Percentiles rank a stretch among this genome's conserved stretches.
These are phyloP conservation scores for Pyxicephalus adspersus DNA, from an alignment of 2,113 vertebrate genomes.

Conservation along the genomic window DNA sequence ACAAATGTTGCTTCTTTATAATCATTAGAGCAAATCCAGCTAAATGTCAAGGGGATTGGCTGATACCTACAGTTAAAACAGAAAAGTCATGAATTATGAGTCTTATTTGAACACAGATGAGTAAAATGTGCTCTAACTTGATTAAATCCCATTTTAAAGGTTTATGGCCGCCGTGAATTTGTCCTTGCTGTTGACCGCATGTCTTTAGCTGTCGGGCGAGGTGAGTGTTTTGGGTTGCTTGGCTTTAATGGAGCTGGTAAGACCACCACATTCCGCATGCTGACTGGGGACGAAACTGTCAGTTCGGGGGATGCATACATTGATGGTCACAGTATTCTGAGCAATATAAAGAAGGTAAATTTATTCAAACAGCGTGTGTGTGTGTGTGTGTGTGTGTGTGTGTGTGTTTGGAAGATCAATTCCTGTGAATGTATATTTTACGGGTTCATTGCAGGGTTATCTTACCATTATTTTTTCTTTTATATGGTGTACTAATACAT, in stretches of 20 bases:
- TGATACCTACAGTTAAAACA: no score
- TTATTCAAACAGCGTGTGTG: neutral
- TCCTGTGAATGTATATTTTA: no score
- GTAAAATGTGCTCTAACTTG: no score
- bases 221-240: constrained; percentile 94
- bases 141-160: constrained; percentile 66
- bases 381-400: neutral
- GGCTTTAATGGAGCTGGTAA: constrained; percentile 97
- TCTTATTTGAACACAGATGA: no score
- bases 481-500: no score
- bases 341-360: constrained; percentile 87
- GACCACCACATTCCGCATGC: constrained; percentile 97
- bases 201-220: constrained; percentile 87
- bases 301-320: constrained; percentile 90
- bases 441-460: no score
- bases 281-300: constrained; percentile 90
- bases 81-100: no score
- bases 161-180: constrained; percentile 79
- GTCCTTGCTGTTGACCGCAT: constrained; percentile 91
- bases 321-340: constrained; percentile 91
- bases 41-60: no score
- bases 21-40: no score
- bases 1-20: no score
- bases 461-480: no score
- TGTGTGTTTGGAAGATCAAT: no score